phyloP scores from a whole-genome alignment of 2,888 invertebrate species.

The Platycheirus rosarum region DNA sequence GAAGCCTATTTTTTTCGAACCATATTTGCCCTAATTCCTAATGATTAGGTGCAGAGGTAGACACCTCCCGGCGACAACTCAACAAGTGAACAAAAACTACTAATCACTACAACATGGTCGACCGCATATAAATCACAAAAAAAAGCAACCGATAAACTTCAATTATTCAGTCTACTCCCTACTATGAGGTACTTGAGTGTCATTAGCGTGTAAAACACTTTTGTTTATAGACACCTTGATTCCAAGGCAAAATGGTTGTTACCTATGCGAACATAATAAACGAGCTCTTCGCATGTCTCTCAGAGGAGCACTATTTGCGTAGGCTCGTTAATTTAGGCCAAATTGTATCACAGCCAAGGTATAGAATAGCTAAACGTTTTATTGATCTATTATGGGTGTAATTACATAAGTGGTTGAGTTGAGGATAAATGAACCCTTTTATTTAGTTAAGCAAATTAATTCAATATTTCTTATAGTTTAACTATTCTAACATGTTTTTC shows the following conservation, averaged over 20 bases:
- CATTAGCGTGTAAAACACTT: constrained; percentile 28
- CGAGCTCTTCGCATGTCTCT: constrained; percentile 32
- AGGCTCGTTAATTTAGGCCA: constrained; percentile 44
- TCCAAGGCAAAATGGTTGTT: constrained; percentile 25
- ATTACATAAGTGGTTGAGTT: neutral
- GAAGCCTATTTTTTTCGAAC: too few species aligned
- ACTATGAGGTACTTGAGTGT: constrained; percentile 22
- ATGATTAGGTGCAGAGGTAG: neutral
- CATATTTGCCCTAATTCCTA: neutral
- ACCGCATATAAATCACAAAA: constrained; percentile 15
- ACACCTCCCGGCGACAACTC: neutral
- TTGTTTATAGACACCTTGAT: neutral
- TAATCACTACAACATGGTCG: constrained; percentile 6
- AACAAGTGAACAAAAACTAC: constrained; percentile 6
- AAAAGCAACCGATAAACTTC: constrained; percentile 27
- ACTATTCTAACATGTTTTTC: neutral
- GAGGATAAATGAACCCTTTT: neutral
- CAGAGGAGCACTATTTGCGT: constrained; percentile 18
- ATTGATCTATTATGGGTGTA: neutral
- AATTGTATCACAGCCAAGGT: constrained; percentile 27
- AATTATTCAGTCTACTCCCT: constrained; percentile 36
- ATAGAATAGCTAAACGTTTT: constrained; percentile 25
- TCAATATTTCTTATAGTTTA: neutral
- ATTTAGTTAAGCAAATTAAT: neutral
- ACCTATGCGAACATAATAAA: constrained; percentile 25